Conservation (phyloP, 2,797 vertebrate species). For the Eospalax fontanierii region DNA sequence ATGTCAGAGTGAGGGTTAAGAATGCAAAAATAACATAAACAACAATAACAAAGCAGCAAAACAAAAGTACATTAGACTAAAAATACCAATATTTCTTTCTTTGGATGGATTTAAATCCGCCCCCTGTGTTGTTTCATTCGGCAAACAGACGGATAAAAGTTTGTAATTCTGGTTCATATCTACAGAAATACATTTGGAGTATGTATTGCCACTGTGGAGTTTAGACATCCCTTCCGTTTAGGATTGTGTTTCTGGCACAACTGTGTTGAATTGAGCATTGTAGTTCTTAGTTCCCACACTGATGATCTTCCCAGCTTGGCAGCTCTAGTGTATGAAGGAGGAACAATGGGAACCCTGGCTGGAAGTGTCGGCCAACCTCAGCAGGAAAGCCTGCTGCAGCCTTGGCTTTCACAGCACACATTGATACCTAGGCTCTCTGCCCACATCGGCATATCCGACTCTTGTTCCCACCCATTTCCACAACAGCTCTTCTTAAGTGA, state of each 20-base stretch:
- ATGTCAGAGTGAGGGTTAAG: no score
- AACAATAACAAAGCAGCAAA: no score
- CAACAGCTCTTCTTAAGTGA: neutral
- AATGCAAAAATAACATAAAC: no score
- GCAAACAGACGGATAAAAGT: no score
- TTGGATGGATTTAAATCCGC: neutral
- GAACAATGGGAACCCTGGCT: neutral
- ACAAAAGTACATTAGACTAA: no score
- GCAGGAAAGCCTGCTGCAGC: neutral
- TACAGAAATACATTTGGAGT: neutral
- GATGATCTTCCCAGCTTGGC: neutral
- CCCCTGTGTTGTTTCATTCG: no score
- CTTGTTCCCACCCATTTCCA: neutral
- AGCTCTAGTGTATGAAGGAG: rapidly evolving
- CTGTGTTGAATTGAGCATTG: no score
- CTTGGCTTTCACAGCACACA: neutral
- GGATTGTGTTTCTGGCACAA: neutral
- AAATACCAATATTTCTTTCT: neutral
- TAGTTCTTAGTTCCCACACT: neutral
- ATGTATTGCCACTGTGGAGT: neutral
- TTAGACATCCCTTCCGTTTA: neutral
- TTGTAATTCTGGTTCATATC: neutral
- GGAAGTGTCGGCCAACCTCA: neutral
- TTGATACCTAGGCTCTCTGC: neutral
- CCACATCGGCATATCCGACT: neutral